Evolutionary conservation across 2,888 invertebrate species (phyloP).

Genomic region (Hypsopygia costalis): DNA sequence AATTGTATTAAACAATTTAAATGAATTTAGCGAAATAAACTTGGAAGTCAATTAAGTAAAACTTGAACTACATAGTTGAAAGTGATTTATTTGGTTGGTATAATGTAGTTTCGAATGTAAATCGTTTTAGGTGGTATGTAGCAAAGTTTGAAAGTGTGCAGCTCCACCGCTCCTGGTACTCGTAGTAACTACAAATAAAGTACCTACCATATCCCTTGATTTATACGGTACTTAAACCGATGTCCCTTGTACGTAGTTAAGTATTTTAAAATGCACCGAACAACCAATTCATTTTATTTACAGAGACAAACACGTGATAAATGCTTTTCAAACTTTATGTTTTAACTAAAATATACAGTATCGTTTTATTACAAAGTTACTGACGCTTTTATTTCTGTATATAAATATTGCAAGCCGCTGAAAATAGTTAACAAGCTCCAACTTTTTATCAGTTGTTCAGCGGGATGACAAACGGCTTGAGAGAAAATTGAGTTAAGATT

Average conservation of each 20-base stretch:
- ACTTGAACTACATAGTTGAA: conserved; percentile 12
- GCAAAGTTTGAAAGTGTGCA: conserved; percentile 23
- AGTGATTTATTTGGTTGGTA: conserved; percentile 16
- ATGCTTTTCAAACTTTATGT: conserved; percentile 11
- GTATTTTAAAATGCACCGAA: conserved; percentile 45
- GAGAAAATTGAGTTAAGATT: conserved; percentile 6
- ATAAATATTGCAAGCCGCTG: conserved; percentile 5
- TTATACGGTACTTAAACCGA: conserved; percentile 54
- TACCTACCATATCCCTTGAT: conserved; percentile 43
- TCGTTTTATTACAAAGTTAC: conserved; percentile 5
- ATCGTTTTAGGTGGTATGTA: conserved; percentile 27
- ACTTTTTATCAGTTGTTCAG: conserved; percentile 7
- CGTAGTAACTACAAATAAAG: conserved; percentile 33
- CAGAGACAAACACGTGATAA: conserved; percentile 18
- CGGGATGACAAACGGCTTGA: conserved; percentile 7
- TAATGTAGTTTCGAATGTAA: conserved; percentile 20
- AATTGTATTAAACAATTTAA: too few species aligned
- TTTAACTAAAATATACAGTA: conserved; percentile 1
- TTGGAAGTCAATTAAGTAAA: conserved; percentile 18
- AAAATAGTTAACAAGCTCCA: conserved; percentile 7
- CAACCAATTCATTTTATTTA: conserved; percentile 34
- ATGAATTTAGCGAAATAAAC: conserved; percentile 9
- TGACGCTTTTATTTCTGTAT: neutral
- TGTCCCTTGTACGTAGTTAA: conserved; percentile 38
- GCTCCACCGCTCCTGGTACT: conserved; percentile 25